These are phyloP conservation scores for Microctonus hyperodae DNA, from an alignment of 2,888 invertebrate genomes.

Conservation along the genomic window DNA sequence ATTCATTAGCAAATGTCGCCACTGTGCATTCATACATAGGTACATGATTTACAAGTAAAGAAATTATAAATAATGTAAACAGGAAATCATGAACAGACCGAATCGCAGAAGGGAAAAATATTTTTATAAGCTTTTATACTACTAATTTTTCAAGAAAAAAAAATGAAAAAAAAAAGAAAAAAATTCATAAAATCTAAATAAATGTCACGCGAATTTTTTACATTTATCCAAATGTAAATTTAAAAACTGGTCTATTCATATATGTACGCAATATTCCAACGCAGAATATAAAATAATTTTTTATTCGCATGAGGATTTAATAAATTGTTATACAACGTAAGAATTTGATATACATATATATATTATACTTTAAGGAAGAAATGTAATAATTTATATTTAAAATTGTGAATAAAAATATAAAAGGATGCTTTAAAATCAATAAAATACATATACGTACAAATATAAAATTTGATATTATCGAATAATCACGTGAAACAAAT, in stretches of 20 bases:
- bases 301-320: conserved; percentile 17
- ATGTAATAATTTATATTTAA: not conserved
- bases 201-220: conserved; percentile 11
- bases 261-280: not conserved
- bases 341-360: conserved; percentile 26
- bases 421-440: not conserved
- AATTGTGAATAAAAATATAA: not conserved
- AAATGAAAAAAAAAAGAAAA: not conserved
- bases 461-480: no score
- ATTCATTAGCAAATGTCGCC: no score
- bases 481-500: no score
- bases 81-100: not conserved
- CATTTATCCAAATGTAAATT: not conserved
- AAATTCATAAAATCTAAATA: not conserved
- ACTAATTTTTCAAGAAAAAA: conserved; percentile 21
- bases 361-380: conserved; percentile 22
- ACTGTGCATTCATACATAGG: not conserved
- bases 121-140: conserved; percentile 54
- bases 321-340: conserved; percentile 25
- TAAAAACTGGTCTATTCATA: not conserved
- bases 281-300: not conserved
- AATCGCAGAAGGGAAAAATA: conserved; percentile 37
- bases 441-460: not conserved
- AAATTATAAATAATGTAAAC: not conserved
- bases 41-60: not conserved